phyloP scores from a whole-genome alignment of 2,888 invertebrate genomes.

The Serripes groenlandicus region DNA sequence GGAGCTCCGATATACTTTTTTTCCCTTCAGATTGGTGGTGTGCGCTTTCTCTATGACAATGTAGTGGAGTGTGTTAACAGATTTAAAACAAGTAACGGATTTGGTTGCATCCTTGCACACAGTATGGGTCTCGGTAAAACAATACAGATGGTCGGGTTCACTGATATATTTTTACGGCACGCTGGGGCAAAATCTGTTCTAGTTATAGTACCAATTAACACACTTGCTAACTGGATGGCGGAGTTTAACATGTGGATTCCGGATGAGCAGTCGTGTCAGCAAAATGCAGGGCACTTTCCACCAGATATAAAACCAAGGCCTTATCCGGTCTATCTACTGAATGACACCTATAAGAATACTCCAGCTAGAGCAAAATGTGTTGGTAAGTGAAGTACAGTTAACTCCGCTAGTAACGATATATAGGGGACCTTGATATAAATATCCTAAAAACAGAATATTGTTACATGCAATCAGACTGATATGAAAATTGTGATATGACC shows the following conservation, averaged over 20 bases:
- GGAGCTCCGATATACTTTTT: no score
- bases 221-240: slow-evolving; percentile 98
- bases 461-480: no score
- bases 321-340: slow-evolving; percentile 95
- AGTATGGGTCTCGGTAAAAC: slow-evolving; percentile 99
- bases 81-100: slow-evolving; percentile 94
- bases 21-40: slow-evolving; percentile 93
- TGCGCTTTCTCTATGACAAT: slow-evolving; percentile 98
- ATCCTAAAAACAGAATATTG: no score
- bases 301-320: slow-evolving; percentile 92
- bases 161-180: slow-evolving; percentile 97
- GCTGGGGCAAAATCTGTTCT: slow-evolving; percentile 95
- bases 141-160: slow-evolving; percentile 95
- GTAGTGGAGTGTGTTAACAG: slow-evolving; percentile 96
- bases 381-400: slow-evolving; percentile 88
- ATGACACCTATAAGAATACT: slow-evolving; percentile 97
- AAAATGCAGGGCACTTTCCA: slow-evolving; percentile 53
- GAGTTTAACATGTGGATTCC: slow-evolving; percentile 99
- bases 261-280: slow-evolving; percentile 66
- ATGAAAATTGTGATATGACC: no score
- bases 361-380: slow-evolving; percentile 91
- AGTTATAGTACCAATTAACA: slow-evolving; percentile 99
- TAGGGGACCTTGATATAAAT: no score
- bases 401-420: no score
- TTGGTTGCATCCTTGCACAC: slow-evolving; percentile 99